Conservation (phyloP, 2,888 invertebrate genomes). For the Pseudococcus viburni region DNA sequence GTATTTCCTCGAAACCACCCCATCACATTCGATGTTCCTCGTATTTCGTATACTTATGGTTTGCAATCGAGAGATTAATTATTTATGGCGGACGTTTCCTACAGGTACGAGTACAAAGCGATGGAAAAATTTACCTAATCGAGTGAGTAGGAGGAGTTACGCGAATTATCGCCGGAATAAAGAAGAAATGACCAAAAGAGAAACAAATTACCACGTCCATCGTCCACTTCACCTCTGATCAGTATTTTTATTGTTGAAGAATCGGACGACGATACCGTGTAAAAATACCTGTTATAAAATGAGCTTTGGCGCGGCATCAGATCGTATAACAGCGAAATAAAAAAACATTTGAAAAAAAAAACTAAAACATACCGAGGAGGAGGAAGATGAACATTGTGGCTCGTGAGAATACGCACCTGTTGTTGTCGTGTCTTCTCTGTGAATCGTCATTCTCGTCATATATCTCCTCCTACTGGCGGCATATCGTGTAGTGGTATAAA, state of each 20-base stretch:
- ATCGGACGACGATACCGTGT: background rate
- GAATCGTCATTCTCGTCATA: conserved; percentile 51
- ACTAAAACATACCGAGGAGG: background rate
- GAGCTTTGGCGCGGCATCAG: background rate
- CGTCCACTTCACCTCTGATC: background rate
- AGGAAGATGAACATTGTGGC: conserved; percentile 41
- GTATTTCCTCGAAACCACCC: background rate
- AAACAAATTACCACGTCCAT: background rate
- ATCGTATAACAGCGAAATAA: background rate
- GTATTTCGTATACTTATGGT: background rate
- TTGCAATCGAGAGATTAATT: background rate
- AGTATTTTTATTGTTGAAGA: background rate
- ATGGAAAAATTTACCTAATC: conserved; percentile 2
- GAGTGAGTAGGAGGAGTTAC: conserved; percentile 6
- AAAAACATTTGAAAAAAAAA: background rate
- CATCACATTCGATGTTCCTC: background rate
- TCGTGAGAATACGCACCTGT: conserved; percentile 57
- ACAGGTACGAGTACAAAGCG: background rate
- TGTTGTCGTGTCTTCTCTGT: conserved; percentile 51
- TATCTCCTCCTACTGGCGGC: conserved; percentile 40
- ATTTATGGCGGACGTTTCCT: background rate
- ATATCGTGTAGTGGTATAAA: conserved; percentile 18
- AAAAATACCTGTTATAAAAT: background rate
- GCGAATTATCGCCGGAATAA: background rate
- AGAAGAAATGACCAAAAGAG: background rate